These are phyloP conservation scores for Natator depressus DNA, from an alignment of 2,113 vertebrate species.

Conservation along the genomic window DNA sequence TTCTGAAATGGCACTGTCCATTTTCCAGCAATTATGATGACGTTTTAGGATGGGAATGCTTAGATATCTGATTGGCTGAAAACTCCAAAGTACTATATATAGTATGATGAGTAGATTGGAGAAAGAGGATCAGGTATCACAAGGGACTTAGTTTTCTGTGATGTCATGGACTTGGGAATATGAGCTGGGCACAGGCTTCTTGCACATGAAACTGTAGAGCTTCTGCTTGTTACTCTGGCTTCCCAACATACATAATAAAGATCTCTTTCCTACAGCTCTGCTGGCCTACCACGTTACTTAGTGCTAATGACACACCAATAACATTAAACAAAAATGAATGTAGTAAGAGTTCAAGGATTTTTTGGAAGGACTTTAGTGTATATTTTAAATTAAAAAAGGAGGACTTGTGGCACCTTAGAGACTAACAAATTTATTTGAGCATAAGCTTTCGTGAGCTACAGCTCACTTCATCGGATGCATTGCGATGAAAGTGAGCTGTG, in stretches of 20 bases:
- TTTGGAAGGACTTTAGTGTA: not conserved
- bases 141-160: not conserved
- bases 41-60: not conserved
- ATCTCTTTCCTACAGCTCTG: not conserved
- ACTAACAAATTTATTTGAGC: no score
- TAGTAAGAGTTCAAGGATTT: slow-evolving; percentile 4
- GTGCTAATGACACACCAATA: slow-evolving; percentile 1
- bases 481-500: no score
- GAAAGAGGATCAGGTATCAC: not conserved
- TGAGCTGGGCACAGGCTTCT: not conserved
- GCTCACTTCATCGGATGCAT: no score
- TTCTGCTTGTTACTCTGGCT: not conserved
- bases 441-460: no score
- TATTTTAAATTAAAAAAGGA: slow-evolving; percentile 6
- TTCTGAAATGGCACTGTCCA: not conserved
- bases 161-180: not conserved
- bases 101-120: not conserved
- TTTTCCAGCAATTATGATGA: not conserved
- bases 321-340: not conserved
- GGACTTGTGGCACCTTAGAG: no score
- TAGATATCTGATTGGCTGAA: not conserved
- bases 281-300: not conserved
- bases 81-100: not conserved
- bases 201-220: not conserved
- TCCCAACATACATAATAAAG: not conserved